These are phyloP conservation scores for Oncopodura yosiiana DNA, from an alignment of 1,140 invertebrate genomes.

Conservation along the genomic window DNA sequence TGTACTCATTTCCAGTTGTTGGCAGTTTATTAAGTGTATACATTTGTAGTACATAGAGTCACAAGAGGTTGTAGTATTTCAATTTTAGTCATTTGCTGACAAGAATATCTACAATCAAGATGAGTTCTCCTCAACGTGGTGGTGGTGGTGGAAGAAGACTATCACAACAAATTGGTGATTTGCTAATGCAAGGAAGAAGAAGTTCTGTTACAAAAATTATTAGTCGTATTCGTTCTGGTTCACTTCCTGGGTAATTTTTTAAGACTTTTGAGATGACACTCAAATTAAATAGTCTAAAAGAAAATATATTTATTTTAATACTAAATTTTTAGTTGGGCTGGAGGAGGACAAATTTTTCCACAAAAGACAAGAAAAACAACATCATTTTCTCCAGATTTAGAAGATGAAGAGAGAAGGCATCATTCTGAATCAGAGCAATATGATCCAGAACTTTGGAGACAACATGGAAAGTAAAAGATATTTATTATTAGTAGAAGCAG, in stretches of 20 bases:
- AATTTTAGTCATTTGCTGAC: no score
- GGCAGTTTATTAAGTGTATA: no score
- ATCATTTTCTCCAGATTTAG: constrained; percentile 1
- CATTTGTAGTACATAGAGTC: no score
- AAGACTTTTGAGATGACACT: background rate
- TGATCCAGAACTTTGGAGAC: constrained; percentile 23
- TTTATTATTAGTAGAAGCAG: background rate
- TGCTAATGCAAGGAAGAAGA: constrained; percentile 5
- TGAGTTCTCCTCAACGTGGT: background rate
- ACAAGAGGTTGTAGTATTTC: no score
- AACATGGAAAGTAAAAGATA: constrained; percentile 17
- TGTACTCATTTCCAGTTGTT: no score
- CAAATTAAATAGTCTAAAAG: background rate
- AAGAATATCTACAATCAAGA: no score
- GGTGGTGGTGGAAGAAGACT: background rate
- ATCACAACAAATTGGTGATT: background rate
- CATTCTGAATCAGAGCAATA: background rate
- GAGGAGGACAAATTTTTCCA: constrained; percentile 10
- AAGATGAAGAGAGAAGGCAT: background rate
- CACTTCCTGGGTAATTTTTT: constrained; percentile 17
- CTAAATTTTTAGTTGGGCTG: constrained; percentile 9
- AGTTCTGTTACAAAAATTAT: constrained; percentile 13
- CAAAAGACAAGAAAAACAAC: no score
- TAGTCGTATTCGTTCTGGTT: constrained; percentile 13
- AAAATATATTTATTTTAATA: no score